Evolutionary conservation across 2,113 vertebrate species (phyloP).

Genomic region (Thomomys bottae): DNA sequence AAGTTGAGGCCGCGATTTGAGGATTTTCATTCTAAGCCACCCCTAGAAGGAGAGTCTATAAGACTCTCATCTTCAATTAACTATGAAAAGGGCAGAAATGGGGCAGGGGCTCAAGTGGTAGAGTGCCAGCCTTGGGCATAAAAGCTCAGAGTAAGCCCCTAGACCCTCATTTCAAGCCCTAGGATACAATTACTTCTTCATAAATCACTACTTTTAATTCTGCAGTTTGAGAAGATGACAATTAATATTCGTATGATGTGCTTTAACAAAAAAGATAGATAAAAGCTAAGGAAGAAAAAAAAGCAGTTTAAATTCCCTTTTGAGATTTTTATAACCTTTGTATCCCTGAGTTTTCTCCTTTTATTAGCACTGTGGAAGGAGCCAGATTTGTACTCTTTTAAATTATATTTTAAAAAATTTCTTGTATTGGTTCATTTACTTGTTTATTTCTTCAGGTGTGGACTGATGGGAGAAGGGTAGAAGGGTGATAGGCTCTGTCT

Average conservation of each 20-base stretch:
- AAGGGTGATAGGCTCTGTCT: background rate
- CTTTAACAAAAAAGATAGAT: slow-evolving; percentile 25
- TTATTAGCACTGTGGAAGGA: slow-evolving; percentile 55
- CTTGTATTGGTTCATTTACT: slow-evolving; percentile 48
- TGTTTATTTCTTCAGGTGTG: slow-evolving; percentile 57
- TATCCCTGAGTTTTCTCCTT: slow-evolving; percentile 48
- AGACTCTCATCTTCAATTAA: too few relatives aligned
- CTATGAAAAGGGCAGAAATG: too few relatives aligned
- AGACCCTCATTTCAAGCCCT: background rate
- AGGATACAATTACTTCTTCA: slow-evolving; percentile 66
- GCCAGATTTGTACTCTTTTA: slow-evolving; percentile 47
- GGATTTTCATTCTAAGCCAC: too few relatives aligned
- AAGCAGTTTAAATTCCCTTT: slow-evolving; percentile 60
- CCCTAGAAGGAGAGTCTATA: too few relatives aligned
- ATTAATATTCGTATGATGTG: slow-evolving; percentile 61
- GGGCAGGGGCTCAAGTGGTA: too few relatives aligned
- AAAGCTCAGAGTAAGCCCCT: too few relatives aligned
- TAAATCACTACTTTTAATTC: slow-evolving; percentile 72
- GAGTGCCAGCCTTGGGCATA: too few relatives aligned
- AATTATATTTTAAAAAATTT: slow-evolving; percentile 26
- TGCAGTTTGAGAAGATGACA: slow-evolving; percentile 70
- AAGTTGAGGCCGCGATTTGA: too few relatives aligned
- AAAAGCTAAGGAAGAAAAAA: slow-evolving; percentile 36
- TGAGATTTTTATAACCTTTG: slow-evolving; percentile 69
- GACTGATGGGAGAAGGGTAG: background rate